A percentile compares a stretch with the other conserved stretches of the same genome.
Conservation (phyloP, 2,888 invertebrate genomes). For the Sclerodermus sp. region DNA sequence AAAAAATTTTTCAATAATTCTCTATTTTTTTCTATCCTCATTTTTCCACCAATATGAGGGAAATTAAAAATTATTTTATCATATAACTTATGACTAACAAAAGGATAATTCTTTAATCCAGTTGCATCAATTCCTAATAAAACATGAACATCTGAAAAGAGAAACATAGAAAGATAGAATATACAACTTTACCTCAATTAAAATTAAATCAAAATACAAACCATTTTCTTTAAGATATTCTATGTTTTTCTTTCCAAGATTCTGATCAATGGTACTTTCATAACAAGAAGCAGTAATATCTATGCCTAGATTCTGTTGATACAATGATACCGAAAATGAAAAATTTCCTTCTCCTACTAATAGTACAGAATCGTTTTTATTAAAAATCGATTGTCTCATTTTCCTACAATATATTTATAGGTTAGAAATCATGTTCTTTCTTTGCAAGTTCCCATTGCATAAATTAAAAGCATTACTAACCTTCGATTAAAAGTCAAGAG, state of each 20-base stretch:
- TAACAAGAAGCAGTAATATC: conserved; percentile 55
- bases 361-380: conserved; percentile 48
- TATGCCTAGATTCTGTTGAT: conserved; percentile 39
- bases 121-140: conserved; percentile 61
- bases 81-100: conserved; percentile 47
- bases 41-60: conserved; percentile 66
- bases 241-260: conserved; percentile 44
- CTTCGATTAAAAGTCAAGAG: no score
- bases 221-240: conserved; percentile 42
- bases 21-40: conserved; percentile 63
- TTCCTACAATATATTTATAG: no score
- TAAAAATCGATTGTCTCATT: conserved; percentile 43
- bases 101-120: conserved; percentile 46
- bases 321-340: conserved; percentile 58
- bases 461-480: no score
- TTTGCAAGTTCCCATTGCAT: no score
- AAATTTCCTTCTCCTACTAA: conserved; percentile 64
- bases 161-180: conserved; percentile 20
- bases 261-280: conserved; percentile 44
- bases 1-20: conserved; percentile 60
- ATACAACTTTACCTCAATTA: conserved; percentile 1
- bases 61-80: conserved; percentile 65
- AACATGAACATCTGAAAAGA: conserved; percentile 58
- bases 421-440: no score
- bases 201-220: conserved; percentile 32